phyloP scores from a whole-genome alignment of 2,797 vertebrate genomes.

The Rhinichthys osculus region DNA sequence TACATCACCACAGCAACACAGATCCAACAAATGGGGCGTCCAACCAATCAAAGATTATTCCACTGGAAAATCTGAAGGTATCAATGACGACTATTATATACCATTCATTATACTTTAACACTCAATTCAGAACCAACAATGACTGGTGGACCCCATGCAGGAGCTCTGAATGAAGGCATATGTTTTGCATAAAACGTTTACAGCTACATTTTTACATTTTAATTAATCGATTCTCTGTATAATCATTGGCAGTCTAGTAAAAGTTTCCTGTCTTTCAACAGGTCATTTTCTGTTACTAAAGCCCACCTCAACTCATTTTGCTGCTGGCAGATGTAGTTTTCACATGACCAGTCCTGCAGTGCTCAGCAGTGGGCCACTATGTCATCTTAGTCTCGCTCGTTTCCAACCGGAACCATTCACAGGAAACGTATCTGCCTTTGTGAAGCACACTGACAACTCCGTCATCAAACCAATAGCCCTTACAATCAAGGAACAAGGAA shows the following conservation, averaged over 20 bases:
- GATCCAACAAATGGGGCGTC: conserved; percentile 55
- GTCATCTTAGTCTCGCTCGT: conserved; percentile 79
- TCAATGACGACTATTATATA: neutral
- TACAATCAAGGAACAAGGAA: conserved; percentile 61
- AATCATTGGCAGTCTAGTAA: neutral
- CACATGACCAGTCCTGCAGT: conserved; percentile 83
- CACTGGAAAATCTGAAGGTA: conserved; percentile 78
- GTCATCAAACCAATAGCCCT: conserved; percentile 69
- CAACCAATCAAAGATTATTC: conserved; percentile 77
- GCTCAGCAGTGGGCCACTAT: conserved; percentile 74
- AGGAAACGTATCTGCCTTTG: conserved; percentile 78
- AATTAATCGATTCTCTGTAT: neutral
- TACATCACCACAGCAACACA: conserved; percentile 72
- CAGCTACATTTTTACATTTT: neutral
- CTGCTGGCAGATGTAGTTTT: conserved; percentile 78
- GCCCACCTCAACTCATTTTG: conserved; percentile 60
- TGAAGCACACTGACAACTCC: conserved; percentile 73
- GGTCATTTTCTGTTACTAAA: conserved; percentile 85
- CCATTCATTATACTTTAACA: neutral
- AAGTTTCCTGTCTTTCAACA: conserved; percentile 58
- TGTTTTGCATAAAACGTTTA: neutral
- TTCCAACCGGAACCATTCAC: conserved; percentile 71
- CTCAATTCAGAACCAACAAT: neutral
- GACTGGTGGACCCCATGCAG: neutral
- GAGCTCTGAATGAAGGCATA: neutral